phyloP scores from a whole-genome alignment of 2,797 vertebrate species.

The Coccyzus lansbergi region DNA sequence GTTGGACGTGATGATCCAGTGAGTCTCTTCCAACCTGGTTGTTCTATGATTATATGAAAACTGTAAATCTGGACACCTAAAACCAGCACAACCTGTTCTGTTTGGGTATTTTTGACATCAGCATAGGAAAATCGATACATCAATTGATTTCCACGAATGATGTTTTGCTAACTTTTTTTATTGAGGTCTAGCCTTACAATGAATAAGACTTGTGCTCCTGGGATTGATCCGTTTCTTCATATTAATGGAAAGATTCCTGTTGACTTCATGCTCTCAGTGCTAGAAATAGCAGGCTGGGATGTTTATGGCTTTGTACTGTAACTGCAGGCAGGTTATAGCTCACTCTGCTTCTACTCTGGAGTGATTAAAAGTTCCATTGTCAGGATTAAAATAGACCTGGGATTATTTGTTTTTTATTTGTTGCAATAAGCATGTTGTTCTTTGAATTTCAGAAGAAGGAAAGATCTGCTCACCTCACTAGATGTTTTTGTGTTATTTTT shows the following conservation, averaged over 20 bases:
- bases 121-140: not conserved
- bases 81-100: not conserved
- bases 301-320: not conserved
- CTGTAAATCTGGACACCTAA: not conserved
- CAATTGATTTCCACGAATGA: not conserved
- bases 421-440: not conserved
- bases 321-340: not conserved
- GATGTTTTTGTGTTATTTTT: not conserved
- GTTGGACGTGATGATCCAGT: too few relatives aligned
- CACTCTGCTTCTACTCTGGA: not conserved
- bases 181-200: not conserved
- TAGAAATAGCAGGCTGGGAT: not conserved
- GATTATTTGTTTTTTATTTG: not conserved
- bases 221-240: not conserved
- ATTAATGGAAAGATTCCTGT: not conserved
- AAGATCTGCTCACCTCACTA: not conserved
- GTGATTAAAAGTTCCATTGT: not conserved
- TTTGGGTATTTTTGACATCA: not conserved
- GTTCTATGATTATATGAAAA: too few relatives aligned
- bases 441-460: not conserved
- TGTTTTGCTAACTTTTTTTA: not conserved
- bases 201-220: not conserved
- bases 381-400: not conserved
- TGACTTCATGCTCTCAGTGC: not conserved
- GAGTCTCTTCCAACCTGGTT: too few relatives aligned